phyloP scores from a whole-genome alignment of 2,888 invertebrate species.

The Cheilosia grossa region DNA sequence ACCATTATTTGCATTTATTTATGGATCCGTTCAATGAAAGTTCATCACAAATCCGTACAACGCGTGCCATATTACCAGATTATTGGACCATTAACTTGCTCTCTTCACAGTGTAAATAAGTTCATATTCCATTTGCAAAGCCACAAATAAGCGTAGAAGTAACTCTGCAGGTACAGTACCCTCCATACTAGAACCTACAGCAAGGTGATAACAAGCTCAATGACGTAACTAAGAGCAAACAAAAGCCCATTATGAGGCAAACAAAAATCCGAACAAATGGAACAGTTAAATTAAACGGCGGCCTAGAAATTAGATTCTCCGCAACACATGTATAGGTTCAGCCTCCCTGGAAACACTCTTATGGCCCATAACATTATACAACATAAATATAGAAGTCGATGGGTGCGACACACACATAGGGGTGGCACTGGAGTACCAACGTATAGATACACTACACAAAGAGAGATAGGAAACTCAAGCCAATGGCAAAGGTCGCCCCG shows the following conservation, averaged over 20 bases:
- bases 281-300: slow-evolving; percentile 49
- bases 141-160: no score
- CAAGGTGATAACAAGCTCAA: slow-evolving; percentile 15
- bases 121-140: no score
- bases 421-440: neutral
- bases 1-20: no score
- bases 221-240: slow-evolving; percentile 35
- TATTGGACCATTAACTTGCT: no score
- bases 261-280: slow-evolving; percentile 27
- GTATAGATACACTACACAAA: slow-evolving; percentile 7
- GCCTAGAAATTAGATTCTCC: slow-evolving; percentile 45
- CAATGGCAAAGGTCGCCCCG: slow-evolving; percentile 59
- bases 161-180: neutral
- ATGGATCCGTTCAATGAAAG: no score
- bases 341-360: slow-evolving; percentile 9
- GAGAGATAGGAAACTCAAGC: slow-evolving; percentile 46
- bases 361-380: neutral
- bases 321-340: neutral
- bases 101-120: no score
- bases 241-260: slow-evolving; percentile 3
- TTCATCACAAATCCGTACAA: no score
- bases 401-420: neutral
- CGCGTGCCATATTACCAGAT: no score
- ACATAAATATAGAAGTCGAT: neutral
- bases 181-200: slow-evolving; percentile 4